Percentiles rank a stretch among this genome's conserved stretches.
Evolutionary conservation across 2,113 vertebrate genomes (phyloP).

Genomic region (Aptenodytes forsteri): DNA sequence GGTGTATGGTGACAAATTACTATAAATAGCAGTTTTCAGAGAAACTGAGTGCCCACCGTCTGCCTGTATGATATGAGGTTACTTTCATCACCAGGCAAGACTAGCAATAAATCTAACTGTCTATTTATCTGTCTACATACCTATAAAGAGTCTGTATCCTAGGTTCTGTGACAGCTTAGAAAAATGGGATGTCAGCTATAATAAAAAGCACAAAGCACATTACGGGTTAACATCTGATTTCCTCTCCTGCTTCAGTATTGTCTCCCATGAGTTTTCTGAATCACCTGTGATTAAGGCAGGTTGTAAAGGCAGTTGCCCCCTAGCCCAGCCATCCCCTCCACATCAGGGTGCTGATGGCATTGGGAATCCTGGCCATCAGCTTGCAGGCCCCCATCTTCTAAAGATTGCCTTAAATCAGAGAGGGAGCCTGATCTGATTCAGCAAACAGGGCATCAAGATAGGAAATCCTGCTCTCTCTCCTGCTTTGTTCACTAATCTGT

Average conservation of each 20-base stretch:
- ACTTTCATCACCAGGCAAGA: neutral
- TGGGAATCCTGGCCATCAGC: neutral
- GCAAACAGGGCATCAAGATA: neutral
- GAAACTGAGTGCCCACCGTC: neutral
- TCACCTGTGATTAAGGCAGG: neutral
- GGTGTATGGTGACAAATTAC: neutral
- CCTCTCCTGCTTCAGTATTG: neutral
- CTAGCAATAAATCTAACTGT: neutral
- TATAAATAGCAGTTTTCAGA: neutral
- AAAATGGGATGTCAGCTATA: neutral
- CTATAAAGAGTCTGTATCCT: neutral
- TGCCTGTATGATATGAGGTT: neutral
- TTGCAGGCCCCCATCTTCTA: rapidly evolving
- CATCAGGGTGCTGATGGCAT: neutral
- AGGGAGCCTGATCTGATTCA: neutral
- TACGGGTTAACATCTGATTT: neutral
- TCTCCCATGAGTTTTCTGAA: neutral
- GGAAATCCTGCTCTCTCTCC: too few species aligned
- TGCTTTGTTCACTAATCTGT: neutral
- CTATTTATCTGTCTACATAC: neutral
- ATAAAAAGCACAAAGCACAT: neutral
- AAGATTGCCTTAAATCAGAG: neutral
- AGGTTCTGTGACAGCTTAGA: neutral
- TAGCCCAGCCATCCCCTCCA: neutral
- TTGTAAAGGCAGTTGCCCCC: neutral